Evolutionary conservation across 2,888 invertebrate species (phyloP).

Genomic region (Rhorus exstirpatorius): DNA sequence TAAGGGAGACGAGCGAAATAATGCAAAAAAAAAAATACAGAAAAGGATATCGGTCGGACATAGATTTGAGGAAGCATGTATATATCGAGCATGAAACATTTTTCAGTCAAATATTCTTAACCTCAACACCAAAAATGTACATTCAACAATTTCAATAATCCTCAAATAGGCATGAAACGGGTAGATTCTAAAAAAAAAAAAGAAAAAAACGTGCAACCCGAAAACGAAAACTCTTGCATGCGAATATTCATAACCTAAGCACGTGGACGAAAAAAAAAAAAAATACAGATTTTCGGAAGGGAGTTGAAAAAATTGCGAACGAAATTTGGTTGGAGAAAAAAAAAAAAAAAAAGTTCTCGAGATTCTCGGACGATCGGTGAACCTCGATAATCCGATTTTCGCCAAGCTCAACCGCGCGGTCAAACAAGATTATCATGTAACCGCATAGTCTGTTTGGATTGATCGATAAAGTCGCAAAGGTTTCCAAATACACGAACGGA

Average conservation of each 20-base stretch:
- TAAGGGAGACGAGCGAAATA: too few relatives aligned
- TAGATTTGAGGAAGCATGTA: too few relatives aligned
- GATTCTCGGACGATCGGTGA: neutral
- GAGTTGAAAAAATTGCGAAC: neutral
- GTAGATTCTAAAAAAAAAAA: neutral
- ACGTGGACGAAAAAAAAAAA: neutral
- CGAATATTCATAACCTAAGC: slow-evolving; percentile 4
- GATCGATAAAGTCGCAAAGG: slow-evolving; percentile 31
- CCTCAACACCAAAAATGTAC: too few relatives aligned
- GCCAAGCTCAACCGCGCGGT: slow-evolving; percentile 22
- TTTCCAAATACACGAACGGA: slow-evolving; percentile 28
- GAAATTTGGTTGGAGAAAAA: slow-evolving; percentile 4
- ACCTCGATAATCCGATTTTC: slow-evolving; percentile 53
- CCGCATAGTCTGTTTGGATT: slow-evolving; percentile 26
- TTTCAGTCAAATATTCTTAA: too few relatives aligned
- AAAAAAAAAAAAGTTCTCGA: neutral
- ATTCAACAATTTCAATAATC: too few relatives aligned
- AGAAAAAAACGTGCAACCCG: too few relatives aligned
- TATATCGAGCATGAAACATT: too few relatives aligned
- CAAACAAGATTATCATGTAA: slow-evolving; percentile 69
- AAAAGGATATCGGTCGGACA: too few relatives aligned
- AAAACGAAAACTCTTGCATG: neutral
- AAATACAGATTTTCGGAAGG: neutral
- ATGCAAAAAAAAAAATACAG: too few relatives aligned
- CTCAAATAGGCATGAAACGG: too few relatives aligned